These are phyloP conservation scores for Trichomalopsis sarcophagae DNA, from an alignment of 1,140 invertebrate genomes.

Conservation along the genomic window DNA sequence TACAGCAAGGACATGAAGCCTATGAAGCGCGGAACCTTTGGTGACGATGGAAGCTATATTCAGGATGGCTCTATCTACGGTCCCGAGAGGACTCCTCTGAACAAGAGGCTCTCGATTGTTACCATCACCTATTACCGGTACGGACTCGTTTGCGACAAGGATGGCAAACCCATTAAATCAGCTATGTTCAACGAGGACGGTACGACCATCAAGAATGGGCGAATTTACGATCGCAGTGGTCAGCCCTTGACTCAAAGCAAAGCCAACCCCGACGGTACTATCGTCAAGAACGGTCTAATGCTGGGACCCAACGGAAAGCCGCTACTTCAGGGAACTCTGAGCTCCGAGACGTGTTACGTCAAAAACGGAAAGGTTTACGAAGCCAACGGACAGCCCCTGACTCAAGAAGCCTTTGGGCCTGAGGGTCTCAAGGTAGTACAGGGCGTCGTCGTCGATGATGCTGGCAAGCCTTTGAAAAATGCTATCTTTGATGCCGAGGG, in stretches of 20 bases:
- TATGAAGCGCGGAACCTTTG: constrained; percentile 65
- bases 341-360: constrained; percentile 64
- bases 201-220: constrained; percentile 66
- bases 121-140: constrained; percentile 66
- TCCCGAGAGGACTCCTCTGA: constrained; percentile 63
- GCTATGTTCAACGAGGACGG: constrained; percentile 67
- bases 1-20: constrained; percentile 67
- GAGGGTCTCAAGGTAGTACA: constrained; percentile 68
- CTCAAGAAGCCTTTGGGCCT: constrained; percentile 70
- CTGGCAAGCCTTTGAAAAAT: constrained; percentile 66
- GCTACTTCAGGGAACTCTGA: constrained; percentile 59
- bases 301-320: constrained; percentile 65
- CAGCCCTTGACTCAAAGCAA: constrained; percentile 62
- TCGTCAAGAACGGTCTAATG: constrained; percentile 68
- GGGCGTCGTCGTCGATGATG: constrained; percentile 67
- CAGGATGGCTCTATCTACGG: constrained; percentile 65
- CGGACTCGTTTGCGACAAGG: constrained; percentile 66
- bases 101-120: constrained; percentile 63
- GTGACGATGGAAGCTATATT: constrained; percentile 67
- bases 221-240: constrained; percentile 63
- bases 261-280: constrained; percentile 62
- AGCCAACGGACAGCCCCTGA: constrained; percentile 62
- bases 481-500: constrained; percentile 67
- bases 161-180: constrained; percentile 65
- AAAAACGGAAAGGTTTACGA: constrained; percentile 67